Base-by-base conservation (phyloP, 1,140 invertebrate genomes). In the Olivierus martensii region DNA sequence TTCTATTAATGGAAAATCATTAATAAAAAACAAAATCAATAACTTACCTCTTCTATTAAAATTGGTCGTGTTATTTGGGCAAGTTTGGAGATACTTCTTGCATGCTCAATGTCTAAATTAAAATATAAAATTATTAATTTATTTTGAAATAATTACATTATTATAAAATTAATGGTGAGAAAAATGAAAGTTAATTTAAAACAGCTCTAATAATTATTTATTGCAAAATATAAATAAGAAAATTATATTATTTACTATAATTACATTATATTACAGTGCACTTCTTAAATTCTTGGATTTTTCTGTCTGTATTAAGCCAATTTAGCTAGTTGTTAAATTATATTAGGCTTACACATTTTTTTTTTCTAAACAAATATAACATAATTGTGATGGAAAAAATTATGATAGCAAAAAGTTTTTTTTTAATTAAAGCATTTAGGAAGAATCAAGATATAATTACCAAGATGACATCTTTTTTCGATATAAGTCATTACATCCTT, bases 401-500 rank as follows among this genome's bases (percentile, higher is more conserved):
- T 11, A 47, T 2, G 9, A 47, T 14, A 47, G 6, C 11, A 12
- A n/a, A 9, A 18, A 21, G 46, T 21, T 10, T 19, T 18, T 21
- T 21, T 34, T 35, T 35, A 36, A 48, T 15, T 28, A 35, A 48
- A n/a, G 15, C 11, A 28, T 15, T 41, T n/a, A 18, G 14, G 12
- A 41, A 41, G 37, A 38, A 11, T 9, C 37, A n/a, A n/a, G n/a
- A n/a, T n/a, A 28, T 28, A 28, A 28, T 22, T 17, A 58, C 57
- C 57, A 46, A 55, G 41, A 51, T 67, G 64, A 14, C 67, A 63
- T 51, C 75, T 66, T 59, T 73, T 74, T 58, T 77, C 76, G 22
- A 77, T 68, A 55, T 76, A 77, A 4, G 63, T 63, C 38, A 75
- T 68, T 12, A 77, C 66, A 60, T 77, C 75, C 58, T 74, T 74